Evolutionary conservation across 2,797 vertebrate species (phyloP), one percentile per base, ranked within the genome.

Genomic region (Vultur gryphus): DNA sequence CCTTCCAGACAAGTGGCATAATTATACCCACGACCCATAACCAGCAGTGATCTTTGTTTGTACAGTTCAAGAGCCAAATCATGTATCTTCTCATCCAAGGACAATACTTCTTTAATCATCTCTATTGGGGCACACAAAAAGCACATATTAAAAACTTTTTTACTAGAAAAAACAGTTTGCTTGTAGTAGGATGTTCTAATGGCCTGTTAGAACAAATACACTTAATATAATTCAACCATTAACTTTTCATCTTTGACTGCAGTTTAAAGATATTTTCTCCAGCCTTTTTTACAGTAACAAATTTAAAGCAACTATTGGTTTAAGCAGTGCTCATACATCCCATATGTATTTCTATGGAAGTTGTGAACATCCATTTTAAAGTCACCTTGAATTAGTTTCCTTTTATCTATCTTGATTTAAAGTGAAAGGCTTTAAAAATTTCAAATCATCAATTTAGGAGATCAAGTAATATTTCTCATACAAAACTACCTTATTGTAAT

Each of bases 1-100:
- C 99, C 99, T 98, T 99, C 99, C 46, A 99, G 98, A 96, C 99
- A 99, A 3, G 99, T 99, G 81, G 99, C 99, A 1, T 99, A 99
- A 98, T 99, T 99, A 97, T 98, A 99, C 24, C 99, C 99, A 92
- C 99, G 98, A 12, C 99, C 99, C 99, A 99, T 99, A 70, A 99
- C 99, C 95, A 99, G 97, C 43, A 99, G 98, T 1, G 99, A 99
- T 90, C 91, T 99, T 90, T 99, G 99, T 67, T 99, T 97, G 97
- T 99, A 99, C 67, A 99, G 98, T 89, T 99, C 99, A 69, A 99
- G 98, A 44, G 99, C 99, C 51, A 99, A 98, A 84, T 97, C 96
- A 7, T 99, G 99, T 93, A 99, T 99, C 96, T 99, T 98, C 80
- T 99, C 97, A 93, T 99, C 99, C 98, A 99, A 97, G 5, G 97